These are phyloP conservation scores for Galemys pyrenaicus DNA, from an alignment of 2,113 vertebrate genomes.

Conservation along the genomic window DNA sequence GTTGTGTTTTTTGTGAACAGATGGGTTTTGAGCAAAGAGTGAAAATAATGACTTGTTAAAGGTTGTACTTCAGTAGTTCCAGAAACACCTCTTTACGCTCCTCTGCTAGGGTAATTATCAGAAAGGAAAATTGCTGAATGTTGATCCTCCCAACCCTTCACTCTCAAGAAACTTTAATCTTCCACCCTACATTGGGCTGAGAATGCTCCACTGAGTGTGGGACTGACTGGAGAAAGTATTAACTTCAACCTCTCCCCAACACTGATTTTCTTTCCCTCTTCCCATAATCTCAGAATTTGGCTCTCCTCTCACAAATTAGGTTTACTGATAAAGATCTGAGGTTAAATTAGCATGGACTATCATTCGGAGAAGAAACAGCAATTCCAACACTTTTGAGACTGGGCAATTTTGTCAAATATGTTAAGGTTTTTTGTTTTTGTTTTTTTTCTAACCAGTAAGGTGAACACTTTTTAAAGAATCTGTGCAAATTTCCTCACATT, in stretches of 20 bases:
- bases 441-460: background rate
- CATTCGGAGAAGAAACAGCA: background rate
- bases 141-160: background rate
- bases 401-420: background rate
- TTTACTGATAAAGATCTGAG: background rate
- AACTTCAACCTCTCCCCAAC: background rate
- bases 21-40: background rate
- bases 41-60: background rate
- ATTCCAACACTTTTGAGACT: background rate
- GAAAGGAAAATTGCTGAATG: background rate
- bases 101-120: background rate
- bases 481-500: background rate
- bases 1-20: slow-evolving; percentile 27
- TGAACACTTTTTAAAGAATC: background rate
- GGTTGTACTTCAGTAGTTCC: background rate
- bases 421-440: background rate
- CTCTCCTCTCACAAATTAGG: background rate
- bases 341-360: background rate
- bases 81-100: background rate
- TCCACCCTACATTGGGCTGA: background rate
- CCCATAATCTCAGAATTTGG: background rate
- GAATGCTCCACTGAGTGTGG: background rate
- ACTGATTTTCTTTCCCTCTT: background rate
- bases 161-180: background rate
- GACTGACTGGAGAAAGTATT: background rate